Evolutionary conservation across 1,140 invertebrate genomes (phyloP), one percentile per base, ranked within the genome.

Genomic region (Micrasema longulum): DNA sequence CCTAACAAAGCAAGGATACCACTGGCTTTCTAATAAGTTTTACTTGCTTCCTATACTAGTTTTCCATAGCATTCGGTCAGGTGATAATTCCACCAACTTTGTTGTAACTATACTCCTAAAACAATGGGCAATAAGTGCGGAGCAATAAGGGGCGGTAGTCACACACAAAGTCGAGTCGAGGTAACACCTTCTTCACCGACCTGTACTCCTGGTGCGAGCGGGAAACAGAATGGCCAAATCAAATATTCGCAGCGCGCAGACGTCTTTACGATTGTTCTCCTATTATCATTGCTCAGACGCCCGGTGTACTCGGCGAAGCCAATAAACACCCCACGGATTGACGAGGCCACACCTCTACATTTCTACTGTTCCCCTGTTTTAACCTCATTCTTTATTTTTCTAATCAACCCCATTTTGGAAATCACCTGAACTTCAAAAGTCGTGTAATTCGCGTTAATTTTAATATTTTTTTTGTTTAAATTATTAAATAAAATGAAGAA

Each of bases 231-330:
- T 47, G 12, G 36, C 66, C 47, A 55, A 69, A 69, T 69, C 53
- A 69, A 69, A 69, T 68, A 69, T 57, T 69, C 66, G 48, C 47
- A 14, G 2, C 66, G 66, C 66, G 66, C 52, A 57, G 41, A 57
- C 53, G 47, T 52, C 26, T 66, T 63, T 43, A 63, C 60, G 60
- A 63, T 63, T 63, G 60, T 63, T 63, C 60, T 50, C 22, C 63
- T 66, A 66, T 66, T 66, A 66, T 52, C 63, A 52, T 50, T 66
- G 43, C 45, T 52, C 55, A 22, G n/a, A n/a, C n/a, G n/a, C n/a
- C n/a, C n/a, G n/a, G 43, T 23, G 63, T 23, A 36, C 20, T 20
- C 47, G 12, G 63, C 43, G 18, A 45, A 52, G 63, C 63, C 63
- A 66, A 66, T 66, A 50, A 66, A 50, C 43, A 66, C 43, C 43